These are phyloP conservation scores for Physella acuta DNA, from an alignment of 1,140 invertebrate species.

Conservation along the genomic window DNA sequence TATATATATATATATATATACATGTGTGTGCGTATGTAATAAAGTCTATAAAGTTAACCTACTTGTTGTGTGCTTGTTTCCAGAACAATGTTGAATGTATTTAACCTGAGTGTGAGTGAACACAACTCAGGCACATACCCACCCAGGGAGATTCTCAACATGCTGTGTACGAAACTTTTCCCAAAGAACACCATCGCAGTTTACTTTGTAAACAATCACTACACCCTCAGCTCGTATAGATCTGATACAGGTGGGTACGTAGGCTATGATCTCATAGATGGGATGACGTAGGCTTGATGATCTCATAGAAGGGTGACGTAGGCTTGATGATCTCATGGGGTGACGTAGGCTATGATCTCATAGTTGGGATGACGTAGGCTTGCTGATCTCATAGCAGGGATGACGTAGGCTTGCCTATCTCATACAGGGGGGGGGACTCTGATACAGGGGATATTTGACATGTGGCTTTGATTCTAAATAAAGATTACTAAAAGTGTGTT, in stretches of 20 bases:
- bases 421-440: not conserved
- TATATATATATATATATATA: not conserved
- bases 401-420: not conserved
- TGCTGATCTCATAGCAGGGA: not conserved
- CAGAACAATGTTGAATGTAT: not conserved
- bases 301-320: not conserved
- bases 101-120: too few relatives aligned
- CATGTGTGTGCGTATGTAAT: not conserved
- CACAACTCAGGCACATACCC: not conserved
- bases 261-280: not conserved
- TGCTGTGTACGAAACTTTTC: constrained; percentile 11
- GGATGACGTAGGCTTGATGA: not conserved
- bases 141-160: constrained; percentile 8
- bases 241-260: not conserved
- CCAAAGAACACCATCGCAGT: constrained; percentile 17
- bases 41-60: not conserved
- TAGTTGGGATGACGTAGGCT: not conserved
- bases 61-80: not conserved
- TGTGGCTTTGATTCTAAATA: not conserved
- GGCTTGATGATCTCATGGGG: not conserved
- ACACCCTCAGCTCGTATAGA: not conserved
- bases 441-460: too few relatives aligned
- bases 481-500: not conserved
- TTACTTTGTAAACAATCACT: constrained; percentile 15
- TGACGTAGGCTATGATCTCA: not conserved